These are phyloP conservation scores for Bombus difficillimus DNA, from an alignment of 1,140 invertebrate genomes.

Conservation along the genomic window DNA sequence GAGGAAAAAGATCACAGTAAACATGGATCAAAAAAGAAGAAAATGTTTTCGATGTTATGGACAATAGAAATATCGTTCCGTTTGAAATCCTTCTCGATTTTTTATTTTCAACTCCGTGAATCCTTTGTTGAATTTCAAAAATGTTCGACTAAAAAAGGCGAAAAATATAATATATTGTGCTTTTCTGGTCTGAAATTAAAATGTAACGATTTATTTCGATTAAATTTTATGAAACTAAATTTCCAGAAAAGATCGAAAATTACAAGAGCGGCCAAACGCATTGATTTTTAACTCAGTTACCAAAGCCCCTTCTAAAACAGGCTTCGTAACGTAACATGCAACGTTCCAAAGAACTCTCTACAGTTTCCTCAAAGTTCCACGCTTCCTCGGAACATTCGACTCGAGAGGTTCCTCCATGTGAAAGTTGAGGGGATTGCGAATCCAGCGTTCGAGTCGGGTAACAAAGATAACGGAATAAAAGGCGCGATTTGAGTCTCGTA, in stretches of 20 bases:
- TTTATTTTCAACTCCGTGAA: too few species aligned
- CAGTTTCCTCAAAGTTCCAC: background rate
- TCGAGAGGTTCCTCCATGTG: background rate
- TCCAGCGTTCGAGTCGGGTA: background rate
- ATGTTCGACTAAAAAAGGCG: too few species aligned
- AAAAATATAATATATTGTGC: too few species aligned
- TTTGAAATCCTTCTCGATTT: too few species aligned
- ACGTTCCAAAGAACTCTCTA: constrained; percentile 3
- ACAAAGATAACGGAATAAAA: constrained; percentile 22
- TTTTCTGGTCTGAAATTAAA: too few species aligned
- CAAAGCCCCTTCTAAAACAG: background rate
- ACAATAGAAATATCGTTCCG: too few species aligned
- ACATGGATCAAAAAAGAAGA: too few species aligned
- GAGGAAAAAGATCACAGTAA: too few species aligned
- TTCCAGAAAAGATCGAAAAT: background rate
- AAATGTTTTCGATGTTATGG: too few species aligned
- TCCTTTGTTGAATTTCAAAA: too few species aligned
- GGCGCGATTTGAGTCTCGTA: background rate
- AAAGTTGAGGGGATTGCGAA: background rate
- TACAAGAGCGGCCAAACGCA: background rate
- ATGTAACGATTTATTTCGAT: too few species aligned
- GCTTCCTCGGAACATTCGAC: background rate
- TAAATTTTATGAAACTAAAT: too few species aligned
- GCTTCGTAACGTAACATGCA: background rate
- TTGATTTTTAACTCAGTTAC: background rate